Conservation (phyloP, 1,140 invertebrate genomes). For the Wiebesia pumilae region DNA sequence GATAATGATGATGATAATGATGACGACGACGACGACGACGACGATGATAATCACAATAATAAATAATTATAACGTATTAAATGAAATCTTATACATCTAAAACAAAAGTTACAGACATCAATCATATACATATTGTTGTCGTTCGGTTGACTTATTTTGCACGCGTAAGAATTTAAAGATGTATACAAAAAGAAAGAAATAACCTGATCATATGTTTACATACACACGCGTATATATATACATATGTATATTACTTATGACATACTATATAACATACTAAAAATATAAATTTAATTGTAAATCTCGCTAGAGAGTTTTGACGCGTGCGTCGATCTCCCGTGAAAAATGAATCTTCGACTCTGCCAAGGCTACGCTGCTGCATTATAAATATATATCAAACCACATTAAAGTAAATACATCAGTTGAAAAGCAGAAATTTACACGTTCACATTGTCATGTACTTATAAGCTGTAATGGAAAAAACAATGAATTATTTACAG, state of each 20-base stretch:
- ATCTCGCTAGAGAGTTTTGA: neutral
- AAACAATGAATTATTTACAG: conserved; percentile 10
- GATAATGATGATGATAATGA: neutral
- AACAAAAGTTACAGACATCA: no score
- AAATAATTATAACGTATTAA: conserved; percentile 45
- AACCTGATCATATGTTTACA: neutral
- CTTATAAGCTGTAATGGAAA: conserved; percentile 40
- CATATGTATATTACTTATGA: no score
- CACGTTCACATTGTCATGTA: neutral
- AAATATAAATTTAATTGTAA: conserved; percentile 26
- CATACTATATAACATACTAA: no score
- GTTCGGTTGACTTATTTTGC: no score
- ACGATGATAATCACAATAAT: conserved; percentile 38
- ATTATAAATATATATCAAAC: neutral
- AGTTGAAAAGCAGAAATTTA: neutral
- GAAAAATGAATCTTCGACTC: conserved; percentile 33
- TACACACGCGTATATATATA: conserved; percentile 1
- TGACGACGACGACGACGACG: neutral
- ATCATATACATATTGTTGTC: no score
- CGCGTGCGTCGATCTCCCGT: conserved; percentile 49
- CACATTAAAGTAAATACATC: neutral
- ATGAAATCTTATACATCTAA: conserved; percentile 54
- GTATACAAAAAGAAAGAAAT: neutral
- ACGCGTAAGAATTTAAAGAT: no score
- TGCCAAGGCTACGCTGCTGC: neutral